phyloP scores from a whole-genome alignment of 2,797 vertebrate species.

The Brachymystax lenok region DNA sequence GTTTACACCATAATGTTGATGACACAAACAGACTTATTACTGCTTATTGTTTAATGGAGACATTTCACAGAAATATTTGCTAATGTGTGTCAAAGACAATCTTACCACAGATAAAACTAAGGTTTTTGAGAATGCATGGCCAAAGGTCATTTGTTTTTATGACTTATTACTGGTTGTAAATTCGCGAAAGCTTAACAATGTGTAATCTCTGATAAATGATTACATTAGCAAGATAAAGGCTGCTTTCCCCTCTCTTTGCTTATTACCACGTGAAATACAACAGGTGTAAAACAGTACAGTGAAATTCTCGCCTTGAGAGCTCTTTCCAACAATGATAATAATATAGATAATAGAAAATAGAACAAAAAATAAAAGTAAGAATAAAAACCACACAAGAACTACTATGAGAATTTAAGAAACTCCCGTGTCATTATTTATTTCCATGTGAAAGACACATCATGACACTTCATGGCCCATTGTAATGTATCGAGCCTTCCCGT shows the following conservation, averaged over 20 bases:
- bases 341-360: no score
- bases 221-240: conserved; percentile 42
- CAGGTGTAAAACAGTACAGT: no score
- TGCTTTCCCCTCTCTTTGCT: conserved; percentile 9
- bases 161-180: conserved; percentile 1
- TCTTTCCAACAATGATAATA: no score
- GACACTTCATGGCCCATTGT: conserved; percentile 50
- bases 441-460: conserved; percentile 59
- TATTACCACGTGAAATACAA: conserved; percentile 60
- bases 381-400: no score
- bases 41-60: no score
- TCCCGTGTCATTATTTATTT: conserved; percentile 33
- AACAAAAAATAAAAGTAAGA: no score
- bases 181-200: neutral
- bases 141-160: neutral
- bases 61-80: neutral
- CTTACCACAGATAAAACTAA: no score
- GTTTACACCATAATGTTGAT: neutral
- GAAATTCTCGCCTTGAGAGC: no score
- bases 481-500: conserved; percentile 42
- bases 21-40: neutral
- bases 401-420: no score
- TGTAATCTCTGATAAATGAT: neutral
- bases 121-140: neutral
- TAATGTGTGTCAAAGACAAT: neutral